Percentiles rank a stretch among this genome's conserved stretches.
These are phyloP conservation scores for Perccottus glenii DNA, from an alignment of 2,113 vertebrate species.

Conservation along the genomic window DNA sequence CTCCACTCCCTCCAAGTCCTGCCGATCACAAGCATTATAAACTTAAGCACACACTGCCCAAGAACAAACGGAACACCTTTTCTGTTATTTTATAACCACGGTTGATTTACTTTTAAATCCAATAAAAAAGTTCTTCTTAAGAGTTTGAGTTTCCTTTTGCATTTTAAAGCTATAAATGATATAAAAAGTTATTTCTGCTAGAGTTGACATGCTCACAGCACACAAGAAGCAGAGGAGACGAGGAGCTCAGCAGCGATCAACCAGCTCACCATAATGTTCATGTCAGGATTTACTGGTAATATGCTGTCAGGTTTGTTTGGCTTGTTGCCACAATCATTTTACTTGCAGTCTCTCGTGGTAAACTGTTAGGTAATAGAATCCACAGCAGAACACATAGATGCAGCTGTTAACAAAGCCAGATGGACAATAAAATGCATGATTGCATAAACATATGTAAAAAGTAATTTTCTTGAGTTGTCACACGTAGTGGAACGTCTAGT, in stretches of 20 bases:
- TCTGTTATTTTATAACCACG: background rate
- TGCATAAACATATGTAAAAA: background rate
- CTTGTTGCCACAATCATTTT: constrained; percentile 6
- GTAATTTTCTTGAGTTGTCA: background rate
- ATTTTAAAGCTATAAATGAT: background rate
- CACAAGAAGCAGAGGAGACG: background rate
- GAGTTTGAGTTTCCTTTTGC: background rate
- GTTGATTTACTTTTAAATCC: background rate
- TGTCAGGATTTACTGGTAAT: constrained; percentile 6
- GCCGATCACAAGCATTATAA: constrained; percentile 25
- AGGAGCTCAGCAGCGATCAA: constrained; percentile 10
- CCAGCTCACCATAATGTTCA: constrained; percentile 3
- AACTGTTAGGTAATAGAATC: constrained; percentile 6
- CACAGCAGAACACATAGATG: background rate
- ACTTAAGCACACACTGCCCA: background rate
- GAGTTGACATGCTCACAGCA: constrained; percentile 7
- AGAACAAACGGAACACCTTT: background rate
- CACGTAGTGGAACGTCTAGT: background rate
- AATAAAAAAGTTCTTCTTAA: background rate
- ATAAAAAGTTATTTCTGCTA: constrained; percentile 5
- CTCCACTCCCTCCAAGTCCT: constrained; percentile 85
- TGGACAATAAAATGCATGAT: background rate
- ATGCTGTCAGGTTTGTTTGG: constrained; percentile 1
- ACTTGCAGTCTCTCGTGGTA: background rate
- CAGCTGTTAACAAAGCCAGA: background rate